A percentile compares a stretch with the other conserved stretches of the same genome.
Conservation (phyloP, 1,140 invertebrate species). For the Cardiocondyla obscurior region DNA sequence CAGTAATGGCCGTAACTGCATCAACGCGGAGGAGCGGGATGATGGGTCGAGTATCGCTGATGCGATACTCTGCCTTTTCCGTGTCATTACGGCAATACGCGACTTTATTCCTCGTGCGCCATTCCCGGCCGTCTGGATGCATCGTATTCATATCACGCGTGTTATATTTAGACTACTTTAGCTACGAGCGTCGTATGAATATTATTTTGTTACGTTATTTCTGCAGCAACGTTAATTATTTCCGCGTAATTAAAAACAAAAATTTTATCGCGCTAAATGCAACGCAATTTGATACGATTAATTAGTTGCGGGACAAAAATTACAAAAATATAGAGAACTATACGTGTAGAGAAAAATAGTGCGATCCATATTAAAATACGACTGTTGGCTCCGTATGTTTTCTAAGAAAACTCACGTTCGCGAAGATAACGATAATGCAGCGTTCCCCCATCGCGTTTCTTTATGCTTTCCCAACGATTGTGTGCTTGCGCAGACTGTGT, state of each 20-base stretch:
- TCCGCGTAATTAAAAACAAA: constrained; percentile 8
- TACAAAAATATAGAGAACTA: neutral
- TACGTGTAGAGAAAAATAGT: no score
- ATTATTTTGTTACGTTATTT: neutral
- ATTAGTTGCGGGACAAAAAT: constrained; percentile 16
- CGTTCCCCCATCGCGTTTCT: constrained; percentile 18
- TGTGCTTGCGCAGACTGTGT: constrained; percentile 22
- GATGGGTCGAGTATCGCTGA: constrained; percentile 23
- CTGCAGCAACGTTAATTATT: neutral
- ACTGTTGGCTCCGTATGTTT: constrained; percentile 3
- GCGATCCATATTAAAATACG: constrained; percentile 19
- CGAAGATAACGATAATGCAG: constrained; percentile 31
- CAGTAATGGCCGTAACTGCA: constrained; percentile 66
- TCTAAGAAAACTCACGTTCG: constrained; percentile 37
- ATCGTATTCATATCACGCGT: neutral
- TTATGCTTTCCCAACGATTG: constrained; percentile 27
- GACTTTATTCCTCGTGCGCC: constrained; percentile 16
- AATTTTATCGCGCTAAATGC: neutral
- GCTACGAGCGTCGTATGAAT: neutral
- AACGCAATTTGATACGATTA: neutral
- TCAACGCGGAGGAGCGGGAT: constrained; percentile 37
- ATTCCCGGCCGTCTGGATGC: constrained; percentile 2
- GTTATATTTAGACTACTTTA: neutral
- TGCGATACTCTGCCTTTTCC: constrained; percentile 51
- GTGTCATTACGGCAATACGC: constrained; percentile 42